These are phyloP conservation scores for Drosophila affinis DNA, from an alignment of 2,888 invertebrate genomes.

Conservation along the genomic window DNA sequence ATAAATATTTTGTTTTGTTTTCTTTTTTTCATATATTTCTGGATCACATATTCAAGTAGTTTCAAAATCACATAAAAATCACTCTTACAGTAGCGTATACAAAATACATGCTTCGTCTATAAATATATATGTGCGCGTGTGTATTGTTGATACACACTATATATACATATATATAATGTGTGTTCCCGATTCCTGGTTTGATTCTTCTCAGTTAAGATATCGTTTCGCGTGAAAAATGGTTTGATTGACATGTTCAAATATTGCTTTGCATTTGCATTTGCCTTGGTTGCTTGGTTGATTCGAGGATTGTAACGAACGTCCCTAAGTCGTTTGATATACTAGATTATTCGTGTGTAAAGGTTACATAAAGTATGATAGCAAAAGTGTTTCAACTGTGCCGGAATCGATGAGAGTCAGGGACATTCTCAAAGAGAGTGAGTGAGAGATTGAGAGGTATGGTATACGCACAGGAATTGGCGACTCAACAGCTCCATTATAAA, in stretches of 20 bases:
- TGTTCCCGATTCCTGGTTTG: constrained; percentile 49
- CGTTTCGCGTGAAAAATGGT: constrained; percentile 31
- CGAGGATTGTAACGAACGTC: constrained; percentile 2
- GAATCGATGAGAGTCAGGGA: constrained; percentile 15
- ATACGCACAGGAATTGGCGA: constrained; percentile 47
- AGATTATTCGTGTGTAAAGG: constrained; percentile 6
- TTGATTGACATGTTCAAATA: constrained; percentile 39
- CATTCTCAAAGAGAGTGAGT: constrained; percentile 17
- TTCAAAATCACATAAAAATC: constrained; percentile 80
- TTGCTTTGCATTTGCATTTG: constrained; percentile 44
- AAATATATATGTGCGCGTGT: constrained; percentile 36
- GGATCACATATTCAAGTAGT: constrained; percentile 80
- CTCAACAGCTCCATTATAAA: constrained; percentile 77
- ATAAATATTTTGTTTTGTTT: constrained; percentile 46
- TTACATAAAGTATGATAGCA: constrained; percentile 19
- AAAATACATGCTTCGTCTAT: constrained; percentile 70
- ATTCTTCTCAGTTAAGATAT: constrained; percentile 25
- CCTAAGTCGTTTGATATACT: constrained; percentile 17
- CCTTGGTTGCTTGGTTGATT: constrained; percentile 23
- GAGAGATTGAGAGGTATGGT: constrained; percentile 6
- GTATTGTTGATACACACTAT: constrained; percentile 49
- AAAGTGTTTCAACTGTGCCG: constrained; percentile 29
- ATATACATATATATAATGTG: constrained; percentile 48
- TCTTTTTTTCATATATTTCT: constrained; percentile 63
- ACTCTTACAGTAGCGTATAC: constrained; percentile 81